These are phyloP conservation scores for Crotalus tigris DNA, from an alignment of 2,113 vertebrate genomes.

Conservation along the genomic window DNA sequence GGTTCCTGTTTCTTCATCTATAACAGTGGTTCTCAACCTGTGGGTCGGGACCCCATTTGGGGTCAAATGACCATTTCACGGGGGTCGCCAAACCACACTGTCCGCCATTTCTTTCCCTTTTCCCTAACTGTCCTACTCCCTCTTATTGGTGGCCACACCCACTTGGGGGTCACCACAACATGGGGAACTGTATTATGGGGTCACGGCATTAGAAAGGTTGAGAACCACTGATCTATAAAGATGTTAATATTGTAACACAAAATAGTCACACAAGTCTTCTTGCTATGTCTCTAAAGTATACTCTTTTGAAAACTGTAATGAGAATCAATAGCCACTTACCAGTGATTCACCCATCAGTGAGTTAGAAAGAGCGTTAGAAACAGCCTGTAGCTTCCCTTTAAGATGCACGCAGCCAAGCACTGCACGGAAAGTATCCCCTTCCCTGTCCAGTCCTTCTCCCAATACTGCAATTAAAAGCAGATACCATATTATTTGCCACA, in stretches of 20 bases:
- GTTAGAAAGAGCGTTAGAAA: conserved; percentile 90
- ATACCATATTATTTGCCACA: conserved; percentile 41
- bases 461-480: conserved; percentile 78
- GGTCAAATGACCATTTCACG: too few species aligned
- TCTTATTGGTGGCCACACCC: too few species aligned
- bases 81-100: too few species aligned
- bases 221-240: neutral
- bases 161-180: too few species aligned
- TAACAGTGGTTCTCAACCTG: too few species aligned
- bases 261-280: neutral
- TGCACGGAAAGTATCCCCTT: conserved; percentile 84
- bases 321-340: conserved; percentile 75
- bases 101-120: too few species aligned
- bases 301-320: neutral
- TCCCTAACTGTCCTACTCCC: too few species aligned
- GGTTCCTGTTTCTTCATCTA: neutral
- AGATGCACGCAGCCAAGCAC: conserved; percentile 90
- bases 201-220: too few species aligned
- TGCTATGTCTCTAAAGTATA: conserved; percentile 21
- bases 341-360: conserved; percentile 93
- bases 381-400: conserved; percentile 92
- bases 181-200: too few species aligned
- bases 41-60: too few species aligned
- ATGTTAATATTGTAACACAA: neutral
- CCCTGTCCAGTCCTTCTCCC: conserved; percentile 86